Evolutionary conservation across 2,113 vertebrate genomes (phyloP).

Genomic region (Mormoops blainvillei): DNA sequence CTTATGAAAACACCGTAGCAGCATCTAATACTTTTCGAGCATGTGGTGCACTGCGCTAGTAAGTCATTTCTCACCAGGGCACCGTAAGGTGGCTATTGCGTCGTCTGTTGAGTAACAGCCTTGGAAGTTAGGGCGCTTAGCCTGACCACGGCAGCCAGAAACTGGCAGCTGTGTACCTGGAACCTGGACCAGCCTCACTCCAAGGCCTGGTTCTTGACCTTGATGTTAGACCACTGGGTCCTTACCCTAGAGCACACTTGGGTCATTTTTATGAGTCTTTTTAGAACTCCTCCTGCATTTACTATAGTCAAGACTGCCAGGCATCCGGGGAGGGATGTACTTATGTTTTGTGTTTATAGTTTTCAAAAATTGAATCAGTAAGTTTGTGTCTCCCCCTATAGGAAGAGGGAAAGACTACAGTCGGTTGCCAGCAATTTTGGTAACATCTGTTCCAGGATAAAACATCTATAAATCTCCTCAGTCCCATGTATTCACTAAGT

Average conservation of each 20-base stretch:
- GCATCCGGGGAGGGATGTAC: not conserved
- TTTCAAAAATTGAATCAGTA: conserved; percentile 36
- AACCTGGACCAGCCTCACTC: not conserved
- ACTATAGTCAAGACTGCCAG: not conserved
- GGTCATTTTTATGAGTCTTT: not conserved
- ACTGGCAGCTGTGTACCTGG: not conserved
- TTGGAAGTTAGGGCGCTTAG: not conserved
- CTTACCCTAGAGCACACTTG: not conserved
- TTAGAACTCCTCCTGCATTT: not conserved
- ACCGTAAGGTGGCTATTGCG: too few species aligned
- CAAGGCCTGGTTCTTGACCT: not conserved
- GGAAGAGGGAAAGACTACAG: conserved; percentile 40
- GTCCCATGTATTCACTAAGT: conserved; percentile 19
- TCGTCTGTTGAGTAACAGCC: not conserved
- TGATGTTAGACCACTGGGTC: not conserved
- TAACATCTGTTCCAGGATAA: conserved; percentile 45
- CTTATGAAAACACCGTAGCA: not conserved
- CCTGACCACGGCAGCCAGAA: not conserved
- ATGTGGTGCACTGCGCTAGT: not conserved
- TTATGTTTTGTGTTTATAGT: not conserved
- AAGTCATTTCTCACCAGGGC: not conserved
- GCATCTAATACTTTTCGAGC: not conserved
- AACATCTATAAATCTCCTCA: conserved; percentile 43
- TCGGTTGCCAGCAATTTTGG: conserved; percentile 41
- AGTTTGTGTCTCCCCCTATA: conserved; percentile 37